phyloP scores from a whole-genome alignment of 2,888 invertebrate species.

The Eledona agricola region DNA sequence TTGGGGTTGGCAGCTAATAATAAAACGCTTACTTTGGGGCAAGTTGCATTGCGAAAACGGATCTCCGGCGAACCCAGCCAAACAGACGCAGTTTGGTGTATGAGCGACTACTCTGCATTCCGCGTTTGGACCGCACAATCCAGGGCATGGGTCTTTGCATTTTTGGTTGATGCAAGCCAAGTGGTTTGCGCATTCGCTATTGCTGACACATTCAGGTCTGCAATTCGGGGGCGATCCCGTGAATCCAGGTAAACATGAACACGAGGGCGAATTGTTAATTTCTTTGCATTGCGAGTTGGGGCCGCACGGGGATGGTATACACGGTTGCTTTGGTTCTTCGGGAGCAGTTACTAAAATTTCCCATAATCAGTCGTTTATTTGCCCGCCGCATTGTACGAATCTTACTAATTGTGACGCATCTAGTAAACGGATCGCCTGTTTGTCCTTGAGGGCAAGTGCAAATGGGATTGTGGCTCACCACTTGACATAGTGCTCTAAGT shows the following conservation, averaged over 20 bases:
- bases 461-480: slow-evolving; percentile 68
- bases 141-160: slow-evolving; percentile 79
- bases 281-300: slow-evolving; percentile 68
- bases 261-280: slow-evolving; percentile 66
- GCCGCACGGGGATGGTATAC: slow-evolving; percentile 78
- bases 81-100: slow-evolving; percentile 75
- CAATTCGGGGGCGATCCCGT: slow-evolving; percentile 76
- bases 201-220: slow-evolving; percentile 77
- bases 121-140: slow-evolving; percentile 78
- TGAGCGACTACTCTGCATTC: slow-evolving; percentile 77
- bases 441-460: slow-evolving; percentile 66
- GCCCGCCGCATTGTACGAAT: not conserved
- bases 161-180: slow-evolving; percentile 78
- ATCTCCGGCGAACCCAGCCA: slow-evolving; percentile 67
- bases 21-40: slow-evolving; percentile 42
- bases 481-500: slow-evolving; percentile 65
- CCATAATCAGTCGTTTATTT: slow-evolving; percentile 2
- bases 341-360: slow-evolving; percentile 21
- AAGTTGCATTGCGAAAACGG: slow-evolving; percentile 71
- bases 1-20: slow-evolving; percentile 32
- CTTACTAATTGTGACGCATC: slow-evolving; percentile 63
- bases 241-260: slow-evolving; percentile 70
- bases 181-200: slow-evolving; percentile 74
- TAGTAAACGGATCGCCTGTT: slow-evolving; percentile 73
- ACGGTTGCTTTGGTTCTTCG: slow-evolving; percentile 65